Base-by-base conservation (phyloP, 1,140 invertebrate species). In the Phymorhynchus buccinoides region DNA sequence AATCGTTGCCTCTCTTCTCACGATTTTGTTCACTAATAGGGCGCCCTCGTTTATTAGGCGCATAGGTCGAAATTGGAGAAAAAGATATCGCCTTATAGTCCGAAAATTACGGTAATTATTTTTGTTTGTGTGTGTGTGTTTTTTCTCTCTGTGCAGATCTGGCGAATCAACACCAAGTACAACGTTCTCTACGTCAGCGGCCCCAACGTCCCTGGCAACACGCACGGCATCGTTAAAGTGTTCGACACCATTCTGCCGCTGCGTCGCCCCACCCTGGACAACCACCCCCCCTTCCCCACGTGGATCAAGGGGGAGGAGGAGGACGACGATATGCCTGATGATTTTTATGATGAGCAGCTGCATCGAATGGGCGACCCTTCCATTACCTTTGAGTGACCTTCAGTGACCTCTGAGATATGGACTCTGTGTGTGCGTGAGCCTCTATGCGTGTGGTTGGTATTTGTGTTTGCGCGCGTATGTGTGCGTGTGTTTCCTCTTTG, bases 111-210 rank as follows among this genome's bases (percentile, higher is more conserved):
- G n/a, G n/a, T n/a, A n/a, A n/a, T n/a, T n/a, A n/a, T 66, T 66
- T 66, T 32, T 73, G n/a, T 35, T 32, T 73, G 3, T 73, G n/a
- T 73, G 3, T 73, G 32, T 32, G 3, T 35, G 2, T 73, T 32
- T 30, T 73, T 32, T 78, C 39, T 9, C n/a, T 16, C 37, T 14
- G 92, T 93, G 32, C 90, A 96, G 95, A 96, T 99, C 88, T 95
- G 96, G 92, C 95, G 98, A 87, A 97, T 99, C 62, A 98, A 99
- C 92, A 97, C 96, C 22, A 97, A 98, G 91, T 96, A 98, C 91
- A 99, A 99, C 94, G 96, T 99, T 0, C 94, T 99, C 35, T 99
- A 96, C 95, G 96, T 98, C 16, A 92, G 95, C 87, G 97, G 97
- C n/a, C 95, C 95, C 14, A 95, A 94, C 44, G 95, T 98, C 86